Conservation (phyloP, 2,797 vertebrate genomes). For the Gila robusta region DNA sequence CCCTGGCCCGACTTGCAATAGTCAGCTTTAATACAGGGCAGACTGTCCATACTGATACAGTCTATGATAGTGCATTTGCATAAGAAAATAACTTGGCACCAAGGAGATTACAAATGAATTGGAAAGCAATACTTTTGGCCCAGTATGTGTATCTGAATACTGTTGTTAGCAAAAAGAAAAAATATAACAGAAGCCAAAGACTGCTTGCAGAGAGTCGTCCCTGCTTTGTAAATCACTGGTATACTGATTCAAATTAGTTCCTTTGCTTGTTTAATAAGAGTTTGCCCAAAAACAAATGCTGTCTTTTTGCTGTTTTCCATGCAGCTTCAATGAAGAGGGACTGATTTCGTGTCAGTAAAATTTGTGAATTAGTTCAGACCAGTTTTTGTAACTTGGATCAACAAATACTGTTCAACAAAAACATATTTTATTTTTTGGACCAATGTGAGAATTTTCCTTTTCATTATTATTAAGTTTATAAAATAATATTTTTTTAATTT, state of each 20-base stretch:
- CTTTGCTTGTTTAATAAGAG: too few species aligned
- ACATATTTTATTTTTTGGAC: background rate
- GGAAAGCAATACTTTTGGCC: conserved; percentile 42
- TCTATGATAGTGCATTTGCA: conserved; percentile 48
- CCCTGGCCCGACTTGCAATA: conserved; percentile 38
- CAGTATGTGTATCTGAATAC: conserved; percentile 5
- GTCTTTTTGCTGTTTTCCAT: background rate
- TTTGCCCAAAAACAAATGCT: background rate
- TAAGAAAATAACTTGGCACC: conserved; percentile 56
- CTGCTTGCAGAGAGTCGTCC: background rate
- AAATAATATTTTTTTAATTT: background rate
- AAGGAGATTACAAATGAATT: conserved; percentile 40
- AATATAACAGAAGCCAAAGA: conserved; percentile 4
- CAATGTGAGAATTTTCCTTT: background rate
- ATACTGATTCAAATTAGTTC: background rate
- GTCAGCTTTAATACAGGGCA: conserved; percentile 53
- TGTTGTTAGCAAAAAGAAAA: conserved; percentile 17
- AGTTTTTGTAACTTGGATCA: background rate
- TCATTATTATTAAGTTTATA: background rate
- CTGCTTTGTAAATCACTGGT: background rate
- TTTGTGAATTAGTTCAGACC: background rate
- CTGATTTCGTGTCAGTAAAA: too few species aligned
- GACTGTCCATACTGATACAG: conserved; percentile 36
- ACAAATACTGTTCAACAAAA: background rate
- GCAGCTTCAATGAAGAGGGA: too few species aligned